A percentile compares a stretch with the other conserved stretches of the same genome.
phyloP scores from a whole-genome alignment of 1,140 invertebrate species.

The Papilio helenus region DNA sequence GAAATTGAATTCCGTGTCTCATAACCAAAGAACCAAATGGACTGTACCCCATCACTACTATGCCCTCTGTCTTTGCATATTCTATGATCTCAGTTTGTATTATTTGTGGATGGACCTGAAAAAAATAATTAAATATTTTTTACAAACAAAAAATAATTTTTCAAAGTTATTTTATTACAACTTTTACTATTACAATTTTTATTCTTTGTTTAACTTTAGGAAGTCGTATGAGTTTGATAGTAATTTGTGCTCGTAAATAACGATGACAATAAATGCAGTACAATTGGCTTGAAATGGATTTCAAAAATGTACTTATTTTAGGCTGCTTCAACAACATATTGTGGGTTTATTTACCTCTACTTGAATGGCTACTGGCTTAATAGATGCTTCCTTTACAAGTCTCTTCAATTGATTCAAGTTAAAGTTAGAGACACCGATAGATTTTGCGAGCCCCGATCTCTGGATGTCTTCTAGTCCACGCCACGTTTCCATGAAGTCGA shows the following conservation, averaged over 20 bases:
- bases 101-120: conserved; percentile 82
- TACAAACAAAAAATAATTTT: too few relatives aligned
- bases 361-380: conserved; percentile 81
- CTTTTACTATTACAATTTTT: too few relatives aligned
- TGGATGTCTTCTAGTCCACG: conserved; percentile 88
- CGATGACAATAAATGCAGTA: too few relatives aligned
- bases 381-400: conserved; percentile 83
- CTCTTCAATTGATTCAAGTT: conserved; percentile 90
- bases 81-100: conserved; percentile 86
- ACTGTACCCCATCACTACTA: conserved; percentile 90
- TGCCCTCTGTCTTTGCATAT: conserved; percentile 86
- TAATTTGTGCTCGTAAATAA: too few relatives aligned
- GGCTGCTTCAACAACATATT: too few relatives aligned
- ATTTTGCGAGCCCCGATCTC: conserved; percentile 86
- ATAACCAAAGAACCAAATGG: conserved; percentile 87
- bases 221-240: too few relatives aligned
- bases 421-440: conserved; percentile 95
- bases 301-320: too few relatives aligned
- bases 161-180: too few relatives aligned
- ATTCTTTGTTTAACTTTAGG: too few relatives aligned
- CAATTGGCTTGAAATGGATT: too few relatives aligned
- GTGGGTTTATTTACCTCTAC: conserved; percentile 80
- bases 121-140: too few relatives aligned
- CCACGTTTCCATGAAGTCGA: conserved; percentile 88
- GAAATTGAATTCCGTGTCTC: conserved; percentile 77